Conservation (phyloP, 2,888 invertebrate species). For the Volucella inanis region DNA sequence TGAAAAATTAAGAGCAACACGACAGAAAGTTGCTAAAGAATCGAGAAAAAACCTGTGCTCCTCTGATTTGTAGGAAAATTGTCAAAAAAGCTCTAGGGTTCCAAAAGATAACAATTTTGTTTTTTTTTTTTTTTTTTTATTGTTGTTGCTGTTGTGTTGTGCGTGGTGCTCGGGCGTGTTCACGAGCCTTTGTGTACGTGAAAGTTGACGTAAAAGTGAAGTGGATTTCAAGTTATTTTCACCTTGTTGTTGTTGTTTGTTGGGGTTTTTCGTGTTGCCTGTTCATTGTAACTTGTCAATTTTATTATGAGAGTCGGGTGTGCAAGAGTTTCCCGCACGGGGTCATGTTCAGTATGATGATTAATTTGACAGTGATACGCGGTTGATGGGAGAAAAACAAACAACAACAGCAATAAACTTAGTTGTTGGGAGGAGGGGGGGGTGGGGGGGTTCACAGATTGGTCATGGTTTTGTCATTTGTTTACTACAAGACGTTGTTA, state of each 20-base stretch:
- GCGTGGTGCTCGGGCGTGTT: slow-evolving; percentile 13
- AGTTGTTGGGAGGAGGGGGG: not conserved
- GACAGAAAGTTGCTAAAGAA: slow-evolving; percentile 25
- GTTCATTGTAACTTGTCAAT: slow-evolving; percentile 64
- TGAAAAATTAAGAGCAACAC: slow-evolving; percentile 26
- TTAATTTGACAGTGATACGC: slow-evolving; percentile 48
- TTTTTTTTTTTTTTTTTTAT: slow-evolving; percentile 6
- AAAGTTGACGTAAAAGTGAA: slow-evolving; percentile 25
- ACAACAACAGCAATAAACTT: no score
- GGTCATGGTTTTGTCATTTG: not conserved
- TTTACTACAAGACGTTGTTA: slow-evolving; percentile 14
- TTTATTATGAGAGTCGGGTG: slow-evolving; percentile 38
- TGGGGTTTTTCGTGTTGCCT: not conserved
- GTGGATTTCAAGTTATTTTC: slow-evolving; percentile 28
- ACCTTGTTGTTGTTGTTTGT: not conserved
- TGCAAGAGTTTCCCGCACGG: slow-evolving; percentile 36
- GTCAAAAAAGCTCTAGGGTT: slow-evolving; percentile 49
- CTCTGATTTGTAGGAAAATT: slow-evolving; percentile 44
- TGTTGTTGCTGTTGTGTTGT: slow-evolving; percentile 14
- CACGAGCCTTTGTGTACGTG: slow-evolving; percentile 50
- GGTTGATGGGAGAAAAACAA: slow-evolving; percentile 6
- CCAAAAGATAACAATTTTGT: not conserved
- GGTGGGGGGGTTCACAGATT: slow-evolving; percentile 9
- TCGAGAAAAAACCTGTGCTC: not conserved
- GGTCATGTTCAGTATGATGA: slow-evolving; percentile 19